Percentiles rank a stretch among this genome's conserved stretches.
These are phyloP conservation scores for Thryonomys swinderianus DNA, from an alignment of 2,113 vertebrate genomes.

Conservation along the genomic window DNA sequence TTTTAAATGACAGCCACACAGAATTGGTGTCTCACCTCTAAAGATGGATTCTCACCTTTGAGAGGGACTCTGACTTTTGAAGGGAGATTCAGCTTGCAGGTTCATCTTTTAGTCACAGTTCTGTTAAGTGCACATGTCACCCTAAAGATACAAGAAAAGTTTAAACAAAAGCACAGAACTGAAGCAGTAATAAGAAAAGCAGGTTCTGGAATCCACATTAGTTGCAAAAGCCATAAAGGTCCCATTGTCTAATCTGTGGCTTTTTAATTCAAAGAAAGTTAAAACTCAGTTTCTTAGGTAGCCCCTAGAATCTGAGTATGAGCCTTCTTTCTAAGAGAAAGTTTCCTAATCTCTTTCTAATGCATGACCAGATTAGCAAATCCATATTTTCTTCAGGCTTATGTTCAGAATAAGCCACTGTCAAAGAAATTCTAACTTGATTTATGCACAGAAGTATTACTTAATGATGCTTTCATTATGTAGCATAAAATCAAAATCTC, in stretches of 20 bases:
- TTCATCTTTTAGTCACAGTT: background rate
- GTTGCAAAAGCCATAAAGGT: background rate
- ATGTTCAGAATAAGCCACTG: background rate
- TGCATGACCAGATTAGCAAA: background rate
- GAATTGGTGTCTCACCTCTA: background rate
- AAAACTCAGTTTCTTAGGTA: background rate
- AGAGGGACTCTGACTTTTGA: too few relatives aligned
- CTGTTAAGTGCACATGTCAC: background rate
- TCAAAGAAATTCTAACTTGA: constrained; percentile 2
- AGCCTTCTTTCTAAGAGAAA: background rate
- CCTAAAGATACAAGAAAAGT: background rate
- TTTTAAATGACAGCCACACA: background rate
- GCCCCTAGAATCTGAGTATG: background rate
- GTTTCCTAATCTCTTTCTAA: background rate
- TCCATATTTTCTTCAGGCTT: background rate
- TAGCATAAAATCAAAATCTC: background rate
- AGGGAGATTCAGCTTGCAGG: background rate
- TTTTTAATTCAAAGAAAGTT: background rate
- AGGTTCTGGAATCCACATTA: background rate
- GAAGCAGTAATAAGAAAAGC: background rate
- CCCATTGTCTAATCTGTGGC: background rate
- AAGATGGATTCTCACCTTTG: too few relatives aligned
- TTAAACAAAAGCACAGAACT: background rate
- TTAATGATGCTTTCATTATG: background rate
- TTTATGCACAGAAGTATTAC: background rate